phyloP scores from a whole-genome alignment of 2,797 vertebrate species.

The Cyprinella venusta region DNA sequence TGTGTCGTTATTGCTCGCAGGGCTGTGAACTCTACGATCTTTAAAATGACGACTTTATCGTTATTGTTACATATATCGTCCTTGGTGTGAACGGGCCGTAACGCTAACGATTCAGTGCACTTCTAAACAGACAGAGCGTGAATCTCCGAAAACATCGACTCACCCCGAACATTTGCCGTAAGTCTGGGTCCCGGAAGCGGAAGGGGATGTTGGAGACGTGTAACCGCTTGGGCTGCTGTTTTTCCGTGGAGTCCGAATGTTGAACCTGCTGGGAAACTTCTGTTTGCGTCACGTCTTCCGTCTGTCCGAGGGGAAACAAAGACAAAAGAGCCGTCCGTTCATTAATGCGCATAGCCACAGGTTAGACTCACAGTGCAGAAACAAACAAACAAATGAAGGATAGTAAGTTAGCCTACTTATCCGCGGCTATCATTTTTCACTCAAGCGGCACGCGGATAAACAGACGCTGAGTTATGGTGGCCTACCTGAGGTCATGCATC shows the following conservation, averaged over 20 bases:
- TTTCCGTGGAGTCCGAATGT: conserved; percentile 82
- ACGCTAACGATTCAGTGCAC: background rate
- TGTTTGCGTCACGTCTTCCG: conserved; percentile 85
- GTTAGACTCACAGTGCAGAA: background rate
- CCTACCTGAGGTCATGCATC: conserved; percentile 74
- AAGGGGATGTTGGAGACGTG: conserved; percentile 90
- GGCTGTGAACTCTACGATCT: background rate
- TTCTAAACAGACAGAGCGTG: background rate
- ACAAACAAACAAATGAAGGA: conserved; percentile 38
- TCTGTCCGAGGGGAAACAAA: conserved; percentile 71
- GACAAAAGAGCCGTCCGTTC: conserved; percentile 60
- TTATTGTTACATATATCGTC: background rate
- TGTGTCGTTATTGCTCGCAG: background rate
- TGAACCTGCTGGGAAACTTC: conserved; percentile 81
- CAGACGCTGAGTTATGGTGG: conserved; percentile 76
- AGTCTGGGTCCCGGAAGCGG: conserved; percentile 86
- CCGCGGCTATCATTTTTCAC: conserved; percentile 70
- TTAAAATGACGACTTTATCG: background rate
- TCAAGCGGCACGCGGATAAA: conserved; percentile 67
- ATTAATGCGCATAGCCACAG: conserved; percentile 58
- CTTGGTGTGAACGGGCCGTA: background rate
- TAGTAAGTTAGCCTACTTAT: conserved; percentile 68
- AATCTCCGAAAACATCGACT: conserved; percentile 57
- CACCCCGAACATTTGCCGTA: conserved; percentile 88
- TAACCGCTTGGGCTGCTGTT: conserved; percentile 86